Base-by-base conservation (phyloP, 2,888 invertebrate species). In the Entomobrya multifasciata region DNA sequence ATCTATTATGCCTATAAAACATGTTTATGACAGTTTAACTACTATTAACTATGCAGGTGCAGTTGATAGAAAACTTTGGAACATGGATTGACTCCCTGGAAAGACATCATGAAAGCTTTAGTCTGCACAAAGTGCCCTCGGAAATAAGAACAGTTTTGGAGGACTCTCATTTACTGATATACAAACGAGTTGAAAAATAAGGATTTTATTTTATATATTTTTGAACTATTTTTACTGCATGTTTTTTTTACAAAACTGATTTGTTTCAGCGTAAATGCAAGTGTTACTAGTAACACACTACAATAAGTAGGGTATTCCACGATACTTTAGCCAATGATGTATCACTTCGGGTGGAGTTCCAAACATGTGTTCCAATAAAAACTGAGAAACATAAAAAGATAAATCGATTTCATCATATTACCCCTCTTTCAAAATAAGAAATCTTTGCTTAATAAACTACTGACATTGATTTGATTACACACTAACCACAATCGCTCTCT, bases 281-380 rank as follows among this genome's bases (percentile, higher is more conserved):
- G n/a, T n/a, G n/a, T n/a, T n/a, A n/a, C n/a, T n/a, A n/a, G n/a
- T n/a, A n/a, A n/a, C 15, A 20, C 27, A n/a, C 79, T 87, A 89
- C 11, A 88, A 60, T 15, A 90, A 41, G 17, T 27, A 87, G 4
- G 89, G 89, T 4, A 90, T 57, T 20, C 87, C 83, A 10, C 89
- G 81, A 44, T 89, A 86, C 5, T 84, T 76, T 4, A 90, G 76
- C 90, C 90, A 90, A 17, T 89, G 81, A 17, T 85, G 57, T 22
- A 90, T 80, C 10, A 90, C 13, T 30, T 88, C 88, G 0, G 52
- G 62, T 13, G 89, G 90, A 4, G 88, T 57, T 70, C 89, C 89
- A 65, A 87, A 87, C 44, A 90, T 79, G 47, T 82, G 52, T 41
- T 90, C 89, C 60, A 89, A 62, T 30, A 89, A 85, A 87, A 90